phyloP scores from a whole-genome alignment of 2,888 invertebrate genomes.

The Drosophila mimetica region DNA sequence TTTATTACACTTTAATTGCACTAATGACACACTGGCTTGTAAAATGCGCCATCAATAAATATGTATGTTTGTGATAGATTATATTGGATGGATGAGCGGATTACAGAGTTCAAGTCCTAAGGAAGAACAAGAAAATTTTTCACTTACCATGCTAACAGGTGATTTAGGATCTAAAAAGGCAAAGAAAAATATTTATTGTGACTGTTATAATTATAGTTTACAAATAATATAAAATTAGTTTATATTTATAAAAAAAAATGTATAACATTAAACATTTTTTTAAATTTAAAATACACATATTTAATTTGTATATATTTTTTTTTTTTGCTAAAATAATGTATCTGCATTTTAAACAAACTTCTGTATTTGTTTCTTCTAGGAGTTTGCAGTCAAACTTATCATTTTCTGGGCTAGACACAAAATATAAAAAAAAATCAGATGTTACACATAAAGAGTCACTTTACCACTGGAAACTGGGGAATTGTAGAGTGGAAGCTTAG shows the following conservation, averaged over 20 bases:
- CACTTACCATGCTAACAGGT: conserved; percentile 37
- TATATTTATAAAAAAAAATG: no score
- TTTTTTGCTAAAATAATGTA: no score
- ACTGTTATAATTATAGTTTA: no score
- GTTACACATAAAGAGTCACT: background rate
- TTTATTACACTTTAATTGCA: conserved; percentile 80
- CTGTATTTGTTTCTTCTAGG: no score
- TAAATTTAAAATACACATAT: no score
- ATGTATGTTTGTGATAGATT: conserved; percentile 54
- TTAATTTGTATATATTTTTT: no score
- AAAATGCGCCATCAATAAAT: conserved; percentile 63
- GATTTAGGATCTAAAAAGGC: conserved; percentile 12
- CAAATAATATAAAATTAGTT: background rate
- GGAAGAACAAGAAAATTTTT: conserved; percentile 6
- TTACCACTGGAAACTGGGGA: background rate
- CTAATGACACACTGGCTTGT: conserved; percentile 75
- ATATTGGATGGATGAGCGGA: conserved; percentile 34
- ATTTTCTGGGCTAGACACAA: background rate
- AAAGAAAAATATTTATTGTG: conserved; percentile 2
- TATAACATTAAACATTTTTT: no score
- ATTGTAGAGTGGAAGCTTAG: background rate
- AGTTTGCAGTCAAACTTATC: background rate
- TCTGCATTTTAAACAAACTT: no score
- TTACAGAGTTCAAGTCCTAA: conserved; percentile 22
- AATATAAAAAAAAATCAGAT: background rate